phyloP scores from a whole-genome alignment of 2,888 invertebrate genomes.

The Limnephilus marmoratus region DNA sequence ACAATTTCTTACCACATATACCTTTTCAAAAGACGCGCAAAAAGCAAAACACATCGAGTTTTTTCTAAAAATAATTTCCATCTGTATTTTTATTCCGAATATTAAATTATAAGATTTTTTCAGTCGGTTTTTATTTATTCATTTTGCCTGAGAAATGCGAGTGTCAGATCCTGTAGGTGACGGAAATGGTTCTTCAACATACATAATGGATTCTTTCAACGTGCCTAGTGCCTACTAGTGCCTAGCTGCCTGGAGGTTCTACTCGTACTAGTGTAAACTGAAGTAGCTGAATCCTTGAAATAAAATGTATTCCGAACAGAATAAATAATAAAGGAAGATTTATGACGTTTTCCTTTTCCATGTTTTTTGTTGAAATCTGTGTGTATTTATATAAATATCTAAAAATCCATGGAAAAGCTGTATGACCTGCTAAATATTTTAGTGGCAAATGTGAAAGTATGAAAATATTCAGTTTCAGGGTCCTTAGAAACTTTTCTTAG shows the following conservation, averaged over 20 bases:
- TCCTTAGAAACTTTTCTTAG: too few relatives aligned
- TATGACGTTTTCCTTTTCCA: background rate
- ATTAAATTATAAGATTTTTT: background rate
- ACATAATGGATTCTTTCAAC: constrained; percentile 23
- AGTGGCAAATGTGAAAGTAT: background rate
- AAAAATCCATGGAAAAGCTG: background rate
- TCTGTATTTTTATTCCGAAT: background rate
- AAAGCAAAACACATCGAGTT: background rate
- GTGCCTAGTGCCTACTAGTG: background rate
- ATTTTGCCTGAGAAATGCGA: background rate
- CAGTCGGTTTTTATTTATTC: constrained; percentile 5
- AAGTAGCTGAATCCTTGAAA: background rate
- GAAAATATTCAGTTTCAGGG: too few relatives aligned
- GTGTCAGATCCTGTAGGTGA: constrained; percentile 11
- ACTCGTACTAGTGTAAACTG: background rate
- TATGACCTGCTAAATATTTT: too few relatives aligned
- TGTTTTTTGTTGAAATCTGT: background rate
- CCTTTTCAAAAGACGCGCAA: background rate
- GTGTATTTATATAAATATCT: background rate
- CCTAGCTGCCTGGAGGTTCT: background rate
- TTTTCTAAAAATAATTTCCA: constrained; percentile 12
- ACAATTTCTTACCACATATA: background rate
- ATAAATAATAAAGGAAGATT: background rate
- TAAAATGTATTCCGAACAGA: background rate
- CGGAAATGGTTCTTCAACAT: constrained; percentile 7